Conservation (phyloP, 2,888 invertebrate species). For the Hyppa rectilinea region DNA sequence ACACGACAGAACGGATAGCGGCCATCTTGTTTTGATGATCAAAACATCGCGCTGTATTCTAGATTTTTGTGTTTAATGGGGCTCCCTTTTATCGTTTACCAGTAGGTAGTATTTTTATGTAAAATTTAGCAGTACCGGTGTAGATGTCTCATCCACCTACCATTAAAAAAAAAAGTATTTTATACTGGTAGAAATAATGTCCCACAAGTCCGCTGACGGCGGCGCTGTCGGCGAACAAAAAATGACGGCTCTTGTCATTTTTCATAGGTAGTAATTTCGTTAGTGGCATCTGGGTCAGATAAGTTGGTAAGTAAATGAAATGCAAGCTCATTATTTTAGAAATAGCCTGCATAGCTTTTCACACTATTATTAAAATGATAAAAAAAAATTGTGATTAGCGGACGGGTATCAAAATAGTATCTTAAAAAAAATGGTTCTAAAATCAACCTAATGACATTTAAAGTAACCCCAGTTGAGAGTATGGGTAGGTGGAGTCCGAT, state of each 20-base stretch:
- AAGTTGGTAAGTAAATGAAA: neutral
- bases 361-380: neutral
- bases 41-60: conserved; percentile 34
- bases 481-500: too few relatives aligned
- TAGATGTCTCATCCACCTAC: neutral
- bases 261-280: neutral
- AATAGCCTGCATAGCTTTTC: neutral
- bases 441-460: too few relatives aligned
- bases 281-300: neutral
- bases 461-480: neutral
- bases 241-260: conserved; percentile 7
- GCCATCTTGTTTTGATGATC: conserved; percentile 78
- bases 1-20: conserved; percentile 69
- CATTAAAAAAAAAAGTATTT: too few relatives aligned
- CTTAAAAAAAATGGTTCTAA: neutral
- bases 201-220: neutral
- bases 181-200: neutral
- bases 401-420: neutral
- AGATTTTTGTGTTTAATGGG: conserved; percentile 8
- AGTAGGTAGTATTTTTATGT: neutral
- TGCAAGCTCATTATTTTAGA: neutral
- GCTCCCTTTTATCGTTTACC: neutral
- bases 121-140: neutral
- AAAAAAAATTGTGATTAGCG: neutral
- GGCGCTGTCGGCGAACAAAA: conserved; percentile 7